These are phyloP conservation scores for Xylocopa sonorina DNA, from an alignment of 1,140 invertebrate species.

Conservation along the genomic window DNA sequence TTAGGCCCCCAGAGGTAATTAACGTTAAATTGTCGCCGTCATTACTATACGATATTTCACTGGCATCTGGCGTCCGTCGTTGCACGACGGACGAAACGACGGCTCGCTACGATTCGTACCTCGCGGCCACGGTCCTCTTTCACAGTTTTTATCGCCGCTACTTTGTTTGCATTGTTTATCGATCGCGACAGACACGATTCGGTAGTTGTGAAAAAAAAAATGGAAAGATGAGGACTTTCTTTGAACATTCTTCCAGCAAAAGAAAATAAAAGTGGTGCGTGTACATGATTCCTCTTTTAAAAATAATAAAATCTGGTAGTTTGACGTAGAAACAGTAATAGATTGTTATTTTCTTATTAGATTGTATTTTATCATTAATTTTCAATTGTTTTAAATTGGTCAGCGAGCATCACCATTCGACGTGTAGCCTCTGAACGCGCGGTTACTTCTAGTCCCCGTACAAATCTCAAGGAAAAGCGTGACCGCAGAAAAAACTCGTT, in stretches of 20 bases:
- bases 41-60: conserved; percentile 34
- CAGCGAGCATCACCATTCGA: too few relatives aligned
- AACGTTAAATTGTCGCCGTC: conserved; percentile 61
- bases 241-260: not conserved
- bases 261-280: too few relatives aligned
- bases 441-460: too few relatives aligned
- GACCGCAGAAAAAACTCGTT: not conserved
- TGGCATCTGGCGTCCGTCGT: conserved; percentile 30
- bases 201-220: not conserved
- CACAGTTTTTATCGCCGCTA: conserved; percentile 21
- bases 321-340: too few relatives aligned
- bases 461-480: not conserved
- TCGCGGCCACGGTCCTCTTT: not conserved
- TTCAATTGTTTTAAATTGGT: too few relatives aligned
- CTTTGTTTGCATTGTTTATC: not conserved
- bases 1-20: conserved; percentile 59
- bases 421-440: not conserved
- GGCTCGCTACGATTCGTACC: not conserved
- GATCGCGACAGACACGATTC: not conserved
- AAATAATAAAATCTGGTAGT: too few relatives aligned
- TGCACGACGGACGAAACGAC: conserved; percentile 8
- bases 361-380: too few relatives aligned
- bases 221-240: not conserved
- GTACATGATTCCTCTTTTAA: too few relatives aligned
- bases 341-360: too few relatives aligned